Base-by-base conservation (phyloP, 1,140 invertebrate species). In the Protaetia brevitarsis region DNA sequence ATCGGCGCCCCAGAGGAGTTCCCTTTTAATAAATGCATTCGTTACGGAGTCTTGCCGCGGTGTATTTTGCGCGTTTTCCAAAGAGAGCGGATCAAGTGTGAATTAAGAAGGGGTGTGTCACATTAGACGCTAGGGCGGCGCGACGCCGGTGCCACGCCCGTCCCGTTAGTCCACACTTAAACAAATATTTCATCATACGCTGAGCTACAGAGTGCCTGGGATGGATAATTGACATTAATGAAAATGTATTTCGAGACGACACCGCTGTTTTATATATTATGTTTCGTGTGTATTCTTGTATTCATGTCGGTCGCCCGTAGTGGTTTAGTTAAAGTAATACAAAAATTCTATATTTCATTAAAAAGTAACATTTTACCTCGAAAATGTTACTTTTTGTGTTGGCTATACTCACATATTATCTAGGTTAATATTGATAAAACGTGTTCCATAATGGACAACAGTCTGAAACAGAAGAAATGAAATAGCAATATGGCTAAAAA, bases 1-100 rank as follows among this genome's bases (percentile, higher is more conserved):
- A 37, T 63, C 58, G 41, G 63, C 45, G 37, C 63, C 69, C 71
- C 69, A 57, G 41, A 23, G 60, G 69, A 66, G 71, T 72, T 72
- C 66, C 69, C 66, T 51, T 67, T 72, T 70, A 72, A 72, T 72
- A 70, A 72, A 69, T 72, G 71, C 63, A 67, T 70, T 67, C 66
- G 66, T 66, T 66, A 67, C 51, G 65, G 68, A 28, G 62, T 21
- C 26, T 29, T 30, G 57, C 57, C 36, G 59, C n/a, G 16, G 19
- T 23, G 41, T 51, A 41, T 57, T 69, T 67, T 64, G 64, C 68
- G 69, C 63, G 71, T 67, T 66, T 68, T 63, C 63, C 16, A 23
- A 51, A 51, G 65, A 67, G 69, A 65, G 58, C 59, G 65, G 69
- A 72, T 72, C 71, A 72, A 73, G 70, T 71, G 70, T 67, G 68